Conservation (phyloP, 2,113 vertebrate genomes). For the Strix aluco region DNA sequence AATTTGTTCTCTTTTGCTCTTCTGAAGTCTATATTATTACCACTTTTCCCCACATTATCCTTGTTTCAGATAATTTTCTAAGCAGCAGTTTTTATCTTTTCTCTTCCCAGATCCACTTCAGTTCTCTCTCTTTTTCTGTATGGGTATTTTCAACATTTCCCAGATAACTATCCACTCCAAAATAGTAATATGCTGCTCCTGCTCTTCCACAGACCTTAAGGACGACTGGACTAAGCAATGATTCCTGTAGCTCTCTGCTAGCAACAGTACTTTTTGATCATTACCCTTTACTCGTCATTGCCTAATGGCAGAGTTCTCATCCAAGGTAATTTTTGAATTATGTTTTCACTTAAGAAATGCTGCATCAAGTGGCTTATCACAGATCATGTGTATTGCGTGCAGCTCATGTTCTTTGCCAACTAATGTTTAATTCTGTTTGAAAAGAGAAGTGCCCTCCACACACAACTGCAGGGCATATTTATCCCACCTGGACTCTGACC, state of each 20-base stretch:
- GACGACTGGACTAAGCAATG: background rate
- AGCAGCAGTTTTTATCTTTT: conserved; percentile 10
- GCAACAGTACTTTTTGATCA: background rate
- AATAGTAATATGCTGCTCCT: background rate
- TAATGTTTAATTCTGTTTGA: conserved; percentile 25
- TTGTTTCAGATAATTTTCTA: conserved; percentile 25
- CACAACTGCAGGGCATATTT: background rate
- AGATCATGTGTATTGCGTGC: background rate
- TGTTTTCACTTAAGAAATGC: background rate
- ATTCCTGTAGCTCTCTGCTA: background rate
- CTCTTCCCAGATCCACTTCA: background rate
- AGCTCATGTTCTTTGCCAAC: background rate
- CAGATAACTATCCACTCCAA: background rate
- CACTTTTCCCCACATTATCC: background rate
- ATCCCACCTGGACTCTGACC: background rate
- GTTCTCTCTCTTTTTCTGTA: background rate
- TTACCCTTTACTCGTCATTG: background rate
- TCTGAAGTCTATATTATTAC: background rate
- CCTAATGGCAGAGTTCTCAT: background rate
- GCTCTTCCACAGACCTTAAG: conserved; percentile 13
- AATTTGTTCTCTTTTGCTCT: background rate
- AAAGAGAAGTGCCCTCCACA: background rate
- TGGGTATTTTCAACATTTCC: background rate
- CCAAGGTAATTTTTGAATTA: background rate
- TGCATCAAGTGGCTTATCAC: background rate